These are phyloP conservation scores for Silurus lanzhouensis DNA, from an alignment of 2,797 vertebrate genomes.

Conservation along the genomic window DNA sequence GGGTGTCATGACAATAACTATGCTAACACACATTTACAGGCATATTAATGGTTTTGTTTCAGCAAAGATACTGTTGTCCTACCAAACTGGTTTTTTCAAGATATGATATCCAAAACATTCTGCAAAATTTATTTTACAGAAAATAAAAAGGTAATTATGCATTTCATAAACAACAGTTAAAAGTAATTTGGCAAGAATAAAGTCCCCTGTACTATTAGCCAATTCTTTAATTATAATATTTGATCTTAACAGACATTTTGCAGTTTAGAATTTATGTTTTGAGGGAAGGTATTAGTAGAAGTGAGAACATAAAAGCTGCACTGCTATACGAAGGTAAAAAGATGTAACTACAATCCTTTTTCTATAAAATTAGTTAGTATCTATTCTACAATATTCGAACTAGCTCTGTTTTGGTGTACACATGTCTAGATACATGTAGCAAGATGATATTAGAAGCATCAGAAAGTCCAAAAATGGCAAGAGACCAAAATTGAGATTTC, in stretches of 20 bases:
- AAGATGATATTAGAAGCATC: not conserved
- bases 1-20: not conserved
- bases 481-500: not conserved
- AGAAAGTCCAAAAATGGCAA: not conserved
- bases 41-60: not conserved
- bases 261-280: not conserved
- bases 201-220: not conserved
- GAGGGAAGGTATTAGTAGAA: not conserved
- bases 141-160: not conserved
- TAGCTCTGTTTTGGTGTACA: not conserved
- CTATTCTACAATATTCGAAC: not conserved
- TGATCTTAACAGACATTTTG: not conserved
- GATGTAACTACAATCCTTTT: not conserved
- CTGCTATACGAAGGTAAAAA: not conserved
- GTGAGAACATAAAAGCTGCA: not conserved
- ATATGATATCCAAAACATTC: not conserved
- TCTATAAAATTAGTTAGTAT: not conserved
- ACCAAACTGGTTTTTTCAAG: not conserved
- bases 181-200: not conserved
- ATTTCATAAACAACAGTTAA: not conserved
- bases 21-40: not conserved
- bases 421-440: not conserved
- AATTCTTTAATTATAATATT: not conserved
- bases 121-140: not conserved
- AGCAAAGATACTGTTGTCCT: not conserved